Conservation (phyloP, 2,797 vertebrate species). For the Poecilia wingei region DNA sequence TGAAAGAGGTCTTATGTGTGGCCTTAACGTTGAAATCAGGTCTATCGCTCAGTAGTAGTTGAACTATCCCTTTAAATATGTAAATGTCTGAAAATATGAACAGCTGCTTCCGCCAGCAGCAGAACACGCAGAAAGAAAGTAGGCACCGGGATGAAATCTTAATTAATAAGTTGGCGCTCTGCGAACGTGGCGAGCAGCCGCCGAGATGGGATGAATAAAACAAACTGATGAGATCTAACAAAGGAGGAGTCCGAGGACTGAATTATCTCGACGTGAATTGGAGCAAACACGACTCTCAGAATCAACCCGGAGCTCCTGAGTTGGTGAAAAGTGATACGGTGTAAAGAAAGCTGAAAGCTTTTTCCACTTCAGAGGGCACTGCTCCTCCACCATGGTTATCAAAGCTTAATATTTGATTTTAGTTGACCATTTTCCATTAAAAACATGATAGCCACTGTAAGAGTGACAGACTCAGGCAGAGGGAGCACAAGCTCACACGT, state of each 20-base stretch:
- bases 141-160: background rate
- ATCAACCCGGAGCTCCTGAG: slow-evolving; percentile 39
- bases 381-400: slow-evolving; percentile 62
- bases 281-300: slow-evolving; percentile 56
- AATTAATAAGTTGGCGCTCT: slow-evolving; percentile 11
- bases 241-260: slow-evolving; percentile 20
- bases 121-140: background rate
- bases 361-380: slow-evolving; percentile 65
- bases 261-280: slow-evolving; percentile 53
- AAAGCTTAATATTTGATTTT: slow-evolving; percentile 74
- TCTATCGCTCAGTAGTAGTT: no score
- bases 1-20: background rate
- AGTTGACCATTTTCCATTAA: slow-evolving; percentile 69
- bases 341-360: slow-evolving; percentile 61
- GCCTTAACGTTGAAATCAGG: background rate
- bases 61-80: background rate
- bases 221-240: slow-evolving; percentile 44
- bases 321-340: slow-evolving; percentile 42
- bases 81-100: background rate
- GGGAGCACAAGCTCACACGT: slow-evolving; percentile 34
- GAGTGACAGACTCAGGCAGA: slow-evolving; percentile 60
- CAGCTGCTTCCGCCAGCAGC: background rate
- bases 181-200: background rate
- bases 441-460: slow-evolving; percentile 64
- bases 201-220: slow-evolving; percentile 12